Evolutionary conservation across 37 sponge, comb jelly and placozoan genomes (phyloP).

Genomic region (Bolinopsis microptera): DNA sequence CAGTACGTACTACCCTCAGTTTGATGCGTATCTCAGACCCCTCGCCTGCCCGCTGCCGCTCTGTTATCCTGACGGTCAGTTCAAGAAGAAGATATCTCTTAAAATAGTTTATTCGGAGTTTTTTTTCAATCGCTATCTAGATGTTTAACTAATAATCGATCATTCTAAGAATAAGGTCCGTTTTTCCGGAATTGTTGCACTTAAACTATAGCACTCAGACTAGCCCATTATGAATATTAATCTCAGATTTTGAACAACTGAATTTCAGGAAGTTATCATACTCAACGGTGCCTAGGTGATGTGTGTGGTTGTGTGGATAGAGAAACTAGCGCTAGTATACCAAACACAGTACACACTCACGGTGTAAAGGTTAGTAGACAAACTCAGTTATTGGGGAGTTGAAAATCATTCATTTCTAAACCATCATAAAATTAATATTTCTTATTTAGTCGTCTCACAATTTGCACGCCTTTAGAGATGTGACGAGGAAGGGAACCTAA

Average conservation of each 20-base stretch:
- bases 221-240: too few species aligned
- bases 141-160: too few species aligned
- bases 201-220: too few species aligned
- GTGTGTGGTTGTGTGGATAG: constrained; percentile 28
- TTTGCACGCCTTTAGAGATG: background rate
- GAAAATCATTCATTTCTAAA: too few species aligned
- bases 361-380: background rate
- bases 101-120: background rate
- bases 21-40: background rate
- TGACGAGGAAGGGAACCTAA: background rate
- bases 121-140: too few species aligned
- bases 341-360: background rate
- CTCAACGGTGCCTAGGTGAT: constrained; percentile 18
- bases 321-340: background rate
- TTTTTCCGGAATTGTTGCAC: background rate
- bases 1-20: background rate
- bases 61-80: constrained; percentile 22
- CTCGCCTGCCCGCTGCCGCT: constrained; percentile 5
- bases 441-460: too few species aligned
- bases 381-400: too few species aligned
- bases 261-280: background rate
- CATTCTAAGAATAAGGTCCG: too few species aligned
- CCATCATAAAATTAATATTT: too few species aligned
- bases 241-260: too few species aligned
- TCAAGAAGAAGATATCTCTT: background rate